Evolutionary conservation across 2,888 invertebrate genomes (phyloP), one percentile per base, ranked within the genome.

Genomic region (Dicyrtoma fusca): DNA sequence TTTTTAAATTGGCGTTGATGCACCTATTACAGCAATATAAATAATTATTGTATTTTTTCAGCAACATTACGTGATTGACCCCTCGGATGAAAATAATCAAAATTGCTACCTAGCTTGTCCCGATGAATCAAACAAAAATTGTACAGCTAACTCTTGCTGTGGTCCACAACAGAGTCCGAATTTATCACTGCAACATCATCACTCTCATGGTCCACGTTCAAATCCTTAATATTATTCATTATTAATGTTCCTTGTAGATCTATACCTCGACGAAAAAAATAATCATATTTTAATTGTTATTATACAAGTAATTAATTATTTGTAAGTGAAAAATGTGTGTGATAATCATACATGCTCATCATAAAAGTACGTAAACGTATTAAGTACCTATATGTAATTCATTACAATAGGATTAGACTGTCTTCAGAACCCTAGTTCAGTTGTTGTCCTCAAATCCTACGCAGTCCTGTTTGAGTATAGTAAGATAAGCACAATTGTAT

Each of bases 81-180:
- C 62, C 8, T 42, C 71, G 23, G 71, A 66, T 19, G 68, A 65
- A 26, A 73, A 73, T 45, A 73, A 71, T 44, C 85, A 88, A 82
- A 88, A 89, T 81, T 95, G 95, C 83, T 92, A 92, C 26, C 85
- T 95, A 14, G 92, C 94, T 83, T 95, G 94, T 83, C 94, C 95
- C 51, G 91, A 92, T 82, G 91, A 92, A 90, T 91, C 81, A 73
- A 80, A 68, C 88, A 88, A 69, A 81, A 88, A 91, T 42, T 95
- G 95, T 83, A 90, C 91, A 81, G 90, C 91, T 82, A 92, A 92
- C 49, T 95, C 94, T 2, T 95, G 95, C 83, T 95, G 95, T 83
- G 92, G 92, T 44, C 91, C 91, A 70, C 62, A 72, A 47, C 26
- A 51, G 26, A 53, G 25, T 53, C n/a, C 53, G 10, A 26, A 53